phyloP scores from a whole-genome alignment of 1,140 invertebrate species.

The Drosophila seguyi region DNA sequence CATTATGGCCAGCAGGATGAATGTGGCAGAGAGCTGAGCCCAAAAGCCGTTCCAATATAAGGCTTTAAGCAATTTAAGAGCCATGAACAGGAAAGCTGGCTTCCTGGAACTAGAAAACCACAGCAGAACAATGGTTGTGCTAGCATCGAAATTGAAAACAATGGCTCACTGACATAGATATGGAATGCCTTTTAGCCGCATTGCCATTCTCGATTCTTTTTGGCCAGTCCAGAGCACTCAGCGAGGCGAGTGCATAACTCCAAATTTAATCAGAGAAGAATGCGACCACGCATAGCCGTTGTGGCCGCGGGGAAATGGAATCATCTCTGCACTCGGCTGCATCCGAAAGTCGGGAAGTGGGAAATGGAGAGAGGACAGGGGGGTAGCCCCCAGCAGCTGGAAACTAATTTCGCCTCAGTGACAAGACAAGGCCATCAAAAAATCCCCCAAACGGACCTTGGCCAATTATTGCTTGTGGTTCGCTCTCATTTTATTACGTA shows the following conservation, averaged over 20 bases:
- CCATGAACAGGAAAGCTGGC: neutral
- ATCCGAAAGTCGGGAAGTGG: slow-evolving; percentile 23
- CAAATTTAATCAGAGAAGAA: slow-evolving; percentile 50
- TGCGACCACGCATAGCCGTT: slow-evolving; percentile 51
- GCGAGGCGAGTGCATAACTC: slow-evolving; percentile 46
- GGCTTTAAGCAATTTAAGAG: neutral
- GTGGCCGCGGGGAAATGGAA: slow-evolving; percentile 36
- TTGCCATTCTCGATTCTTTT: slow-evolving; percentile 31
- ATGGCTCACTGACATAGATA: slow-evolving; percentile 56
- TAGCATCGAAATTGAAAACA: slow-evolving; percentile 49
- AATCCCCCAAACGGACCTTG: slow-evolving; percentile 26
- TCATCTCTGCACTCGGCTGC: slow-evolving; percentile 54
- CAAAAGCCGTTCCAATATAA: neutral
- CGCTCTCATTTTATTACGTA: slow-evolving; percentile 60
- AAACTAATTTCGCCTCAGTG: slow-evolving; percentile 45
- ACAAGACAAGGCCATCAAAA: slow-evolving; percentile 49
- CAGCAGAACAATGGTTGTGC: slow-evolving; percentile 12
- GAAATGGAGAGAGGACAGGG: neutral
- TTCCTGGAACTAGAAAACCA: neutral
- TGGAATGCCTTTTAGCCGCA: slow-evolving; percentile 30
- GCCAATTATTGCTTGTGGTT: slow-evolving; percentile 65
- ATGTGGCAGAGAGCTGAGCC: slow-evolving; percentile 1
- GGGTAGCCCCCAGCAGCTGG: neutral
- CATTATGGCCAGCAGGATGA: slow-evolving; percentile 18
- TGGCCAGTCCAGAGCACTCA: slow-evolving; percentile 32